Conservation (phyloP, 2,888 invertebrate genomes). For the Digitonthophagus gazella region DNA sequence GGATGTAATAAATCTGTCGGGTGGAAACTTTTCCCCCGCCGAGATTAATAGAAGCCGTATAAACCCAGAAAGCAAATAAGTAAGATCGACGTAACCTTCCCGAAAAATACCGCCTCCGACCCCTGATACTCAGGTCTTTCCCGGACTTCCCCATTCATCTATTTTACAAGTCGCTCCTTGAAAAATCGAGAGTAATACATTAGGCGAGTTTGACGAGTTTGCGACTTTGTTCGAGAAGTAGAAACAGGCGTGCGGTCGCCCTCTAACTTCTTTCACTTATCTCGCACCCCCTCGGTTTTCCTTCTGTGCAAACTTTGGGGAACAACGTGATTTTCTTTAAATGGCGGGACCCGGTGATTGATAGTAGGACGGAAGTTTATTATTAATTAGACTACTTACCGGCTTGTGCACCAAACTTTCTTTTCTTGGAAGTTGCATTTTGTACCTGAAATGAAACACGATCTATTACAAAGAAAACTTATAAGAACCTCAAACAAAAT, state of each 20-base stretch:
- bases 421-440: neutral
- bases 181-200: constrained; percentile 17
- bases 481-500: too few species aligned
- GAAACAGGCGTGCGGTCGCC: constrained; percentile 14
- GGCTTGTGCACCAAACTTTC: neutral
- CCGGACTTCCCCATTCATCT: neutral
- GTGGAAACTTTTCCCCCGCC: neutral
- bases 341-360: constrained; percentile 7
- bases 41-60: neutral
- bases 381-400: constrained; percentile 10
- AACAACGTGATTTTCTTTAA: constrained; percentile 17
- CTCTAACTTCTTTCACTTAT: constrained; percentile 15
- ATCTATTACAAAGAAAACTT: too few species aligned
- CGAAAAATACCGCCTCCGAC: neutral
- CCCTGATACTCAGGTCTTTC: neutral
- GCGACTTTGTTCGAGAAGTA: constrained; percentile 17
- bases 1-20: neutral
- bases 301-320: constrained; percentile 2
- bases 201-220: constrained; percentile 16
- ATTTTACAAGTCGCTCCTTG: constrained; percentile 6
- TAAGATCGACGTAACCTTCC: neutral
- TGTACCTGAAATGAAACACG: too few species aligned
- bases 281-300: neutral
- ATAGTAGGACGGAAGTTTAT: constrained; percentile 5
- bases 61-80: neutral